phyloP scores from a whole-genome alignment of 2,797 vertebrate species.

The Channa striata region DNA sequence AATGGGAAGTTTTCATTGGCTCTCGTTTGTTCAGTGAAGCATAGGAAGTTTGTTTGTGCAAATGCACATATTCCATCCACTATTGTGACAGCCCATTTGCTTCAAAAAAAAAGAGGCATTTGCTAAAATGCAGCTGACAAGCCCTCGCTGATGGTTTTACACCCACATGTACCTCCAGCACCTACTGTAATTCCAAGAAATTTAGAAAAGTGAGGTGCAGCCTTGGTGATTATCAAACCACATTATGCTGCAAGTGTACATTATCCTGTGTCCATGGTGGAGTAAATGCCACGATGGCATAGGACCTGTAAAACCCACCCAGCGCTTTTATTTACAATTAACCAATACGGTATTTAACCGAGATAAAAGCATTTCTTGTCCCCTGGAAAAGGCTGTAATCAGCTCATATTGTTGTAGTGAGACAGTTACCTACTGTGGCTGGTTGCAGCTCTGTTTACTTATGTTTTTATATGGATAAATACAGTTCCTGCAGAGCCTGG shows the following conservation, averaged over 20 bases:
- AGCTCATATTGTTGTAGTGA: background rate
- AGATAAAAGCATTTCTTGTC: background rate
- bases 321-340: background rate
- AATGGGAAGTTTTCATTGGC: background rate
- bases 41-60: background rate
- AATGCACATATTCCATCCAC: background rate
- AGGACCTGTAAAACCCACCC: background rate
- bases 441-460: background rate
- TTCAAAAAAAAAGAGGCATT: background rate
- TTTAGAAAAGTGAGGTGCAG: slow-evolving; percentile 4
- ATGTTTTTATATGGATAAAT: slow-evolving; percentile 1
- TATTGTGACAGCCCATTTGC: background rate
- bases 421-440: background rate
- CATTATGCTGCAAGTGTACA: background rate
- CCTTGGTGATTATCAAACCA: slow-evolving; percentile 20
- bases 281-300: background rate
- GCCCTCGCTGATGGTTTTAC: background rate
- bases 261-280: background rate
- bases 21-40: background rate
- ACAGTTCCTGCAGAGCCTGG: background rate
- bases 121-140: background rate
- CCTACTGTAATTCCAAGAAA: background rate
- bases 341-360: slow-evolving; percentile 1
- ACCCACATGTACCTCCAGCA: background rate
- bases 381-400: slow-evolving; percentile 10